These are phyloP conservation scores for Asarcornis scutulata DNA, from an alignment of 2,113 vertebrate genomes.

Conservation along the genomic window DNA sequence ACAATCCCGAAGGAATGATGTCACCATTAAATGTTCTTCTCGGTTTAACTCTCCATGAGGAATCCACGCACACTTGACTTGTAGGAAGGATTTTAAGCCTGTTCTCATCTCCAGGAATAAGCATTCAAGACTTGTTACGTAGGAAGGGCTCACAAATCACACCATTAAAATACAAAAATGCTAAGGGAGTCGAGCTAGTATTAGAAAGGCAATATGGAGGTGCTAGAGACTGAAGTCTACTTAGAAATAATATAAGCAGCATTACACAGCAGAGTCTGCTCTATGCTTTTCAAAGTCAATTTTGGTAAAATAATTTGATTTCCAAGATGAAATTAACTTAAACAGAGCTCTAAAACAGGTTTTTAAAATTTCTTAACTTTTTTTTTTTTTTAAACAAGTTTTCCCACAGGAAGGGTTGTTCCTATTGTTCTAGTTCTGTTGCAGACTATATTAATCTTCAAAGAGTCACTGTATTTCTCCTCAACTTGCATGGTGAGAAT, in stretches of 20 bases:
- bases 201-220: background rate
- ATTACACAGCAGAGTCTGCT: background rate
- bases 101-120: background rate
- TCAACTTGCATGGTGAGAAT: background rate
- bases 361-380: background rate
- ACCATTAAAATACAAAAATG: too few relatives aligned
- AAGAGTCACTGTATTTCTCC: background rate
- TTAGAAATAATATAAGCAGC: background rate
- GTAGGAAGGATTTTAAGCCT: background rate
- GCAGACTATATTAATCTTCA: background rate
- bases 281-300: background rate
- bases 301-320: background rate
- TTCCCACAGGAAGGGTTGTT: background rate
- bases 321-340: background rate
- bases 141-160: background rate
- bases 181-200: background rate
- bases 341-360: background rate
- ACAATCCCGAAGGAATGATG: background rate
- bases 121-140: fast-evolving
- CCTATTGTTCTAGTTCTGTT: background rate
- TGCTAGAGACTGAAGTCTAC: background rate
- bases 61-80: background rate
- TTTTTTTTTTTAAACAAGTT: background rate
- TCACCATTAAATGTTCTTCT: background rate
- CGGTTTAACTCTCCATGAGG: background rate